Evolutionary conservation across 2,888 invertebrate genomes (phyloP).

Genomic region (Acleris laterana): DNA sequence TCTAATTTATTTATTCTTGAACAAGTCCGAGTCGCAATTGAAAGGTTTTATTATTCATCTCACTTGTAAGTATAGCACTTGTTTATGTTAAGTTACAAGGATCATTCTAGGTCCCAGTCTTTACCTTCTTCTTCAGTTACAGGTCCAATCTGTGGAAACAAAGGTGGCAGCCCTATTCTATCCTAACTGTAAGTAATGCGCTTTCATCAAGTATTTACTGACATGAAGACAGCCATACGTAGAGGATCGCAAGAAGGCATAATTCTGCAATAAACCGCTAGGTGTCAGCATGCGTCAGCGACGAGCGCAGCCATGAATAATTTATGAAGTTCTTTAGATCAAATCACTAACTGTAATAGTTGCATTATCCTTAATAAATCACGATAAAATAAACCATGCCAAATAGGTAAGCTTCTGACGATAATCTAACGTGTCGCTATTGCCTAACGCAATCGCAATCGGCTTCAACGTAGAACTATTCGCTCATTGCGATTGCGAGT

Average conservation of each 20-base stretch:
- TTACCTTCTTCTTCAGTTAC: too few species aligned
- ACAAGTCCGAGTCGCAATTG: too few species aligned
- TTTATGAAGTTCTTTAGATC: conserved; percentile 57
- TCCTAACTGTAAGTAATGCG: conserved; percentile 53
- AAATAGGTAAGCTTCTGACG: neutral
- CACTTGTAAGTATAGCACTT: too few species aligned
- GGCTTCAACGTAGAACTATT: too few species aligned
- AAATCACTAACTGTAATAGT: conserved; percentile 36
- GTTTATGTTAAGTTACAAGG: too few species aligned
- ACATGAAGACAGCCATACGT: conserved; percentile 38
- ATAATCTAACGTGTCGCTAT: too few species aligned
- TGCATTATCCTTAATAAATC: neutral
- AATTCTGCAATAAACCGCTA: conserved; percentile 51
- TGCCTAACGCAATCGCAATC: too few species aligned
- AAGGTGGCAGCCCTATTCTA: conserved; percentile 30
- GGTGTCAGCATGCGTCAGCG: conserved; percentile 40
- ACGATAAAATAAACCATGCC: neutral
- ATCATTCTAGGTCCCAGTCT: too few species aligned
- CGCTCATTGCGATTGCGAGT: too few species aligned
- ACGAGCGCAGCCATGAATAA: conserved; percentile 54
- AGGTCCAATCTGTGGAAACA: too few species aligned
- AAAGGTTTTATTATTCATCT: too few species aligned
- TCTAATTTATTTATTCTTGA: too few species aligned
- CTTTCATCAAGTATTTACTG: conserved; percentile 31
- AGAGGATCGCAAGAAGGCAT: conserved; percentile 44